Evolutionary conservation across 2,888 invertebrate species (phyloP).

Genomic region (Epirrhoe alternata): DNA sequence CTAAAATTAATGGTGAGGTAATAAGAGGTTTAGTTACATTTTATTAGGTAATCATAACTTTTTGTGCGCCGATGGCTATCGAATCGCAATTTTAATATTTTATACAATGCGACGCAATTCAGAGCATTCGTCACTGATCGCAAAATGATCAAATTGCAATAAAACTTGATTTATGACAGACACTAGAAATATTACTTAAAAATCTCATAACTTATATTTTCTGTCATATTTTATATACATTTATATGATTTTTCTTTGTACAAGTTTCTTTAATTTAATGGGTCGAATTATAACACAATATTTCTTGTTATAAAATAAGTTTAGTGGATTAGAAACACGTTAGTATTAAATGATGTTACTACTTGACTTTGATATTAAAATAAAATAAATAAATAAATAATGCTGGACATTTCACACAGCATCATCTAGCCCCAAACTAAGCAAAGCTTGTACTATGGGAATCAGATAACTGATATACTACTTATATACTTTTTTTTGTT

Average conservation of each 20-base stretch:
- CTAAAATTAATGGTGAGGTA: constrained; percentile 59
- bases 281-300: not conserved
- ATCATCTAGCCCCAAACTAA: no score
- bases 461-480: no score
- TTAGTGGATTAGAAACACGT: not conserved
- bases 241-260: not conserved
- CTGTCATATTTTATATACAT: not conserved
- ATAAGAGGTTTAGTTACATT: constrained; percentile 60
- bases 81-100: constrained; percentile 45
- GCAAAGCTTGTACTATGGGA: no score
- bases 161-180: not conserved
- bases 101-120: not conserved
- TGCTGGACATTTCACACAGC: no score
- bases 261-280: not conserved
- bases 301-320: not conserved
- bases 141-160: not conserved
- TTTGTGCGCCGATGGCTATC: constrained; percentile 56
- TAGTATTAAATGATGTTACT: constrained; percentile 51
- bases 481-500: no score
- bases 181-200: not conserved
- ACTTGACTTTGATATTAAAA: constrained; percentile 29
- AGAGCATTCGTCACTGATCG: not conserved
- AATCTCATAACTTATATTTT: not conserved
- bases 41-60: constrained; percentile 59
- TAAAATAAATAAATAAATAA: no score